Evolutionary conservation across 2,113 vertebrate genomes (phyloP).

Genomic region (Zingel zingel): DNA sequence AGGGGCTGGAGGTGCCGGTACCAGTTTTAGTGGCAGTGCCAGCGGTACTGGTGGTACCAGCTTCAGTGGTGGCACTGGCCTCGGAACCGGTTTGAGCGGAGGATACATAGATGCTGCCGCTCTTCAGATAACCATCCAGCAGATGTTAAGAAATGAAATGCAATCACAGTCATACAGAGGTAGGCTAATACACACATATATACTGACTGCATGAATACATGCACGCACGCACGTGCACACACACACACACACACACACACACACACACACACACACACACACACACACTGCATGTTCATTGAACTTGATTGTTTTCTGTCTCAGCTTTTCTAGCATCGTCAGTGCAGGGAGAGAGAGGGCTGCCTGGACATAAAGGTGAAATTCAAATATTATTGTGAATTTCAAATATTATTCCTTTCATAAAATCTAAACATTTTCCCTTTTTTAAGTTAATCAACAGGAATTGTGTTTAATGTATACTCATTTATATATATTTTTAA

Average conservation of each 20-base stretch:
- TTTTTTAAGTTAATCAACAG: not conserved
- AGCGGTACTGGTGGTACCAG: not conserved
- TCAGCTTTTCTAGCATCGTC: constrained; percentile 79
- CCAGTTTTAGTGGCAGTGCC: not conserved
- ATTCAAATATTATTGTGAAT: constrained; percentile 65
- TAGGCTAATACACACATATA: constrained; percentile 22
- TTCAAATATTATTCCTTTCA: not conserved
- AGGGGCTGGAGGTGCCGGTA: not conserved
- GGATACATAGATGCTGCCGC: constrained; percentile 8
- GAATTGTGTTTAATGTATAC: not conserved
- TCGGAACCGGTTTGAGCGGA: constrained; percentile 18
- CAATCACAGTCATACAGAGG: constrained; percentile 81
- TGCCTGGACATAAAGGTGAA: constrained; percentile 91
- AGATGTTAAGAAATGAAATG: constrained; percentile 75
- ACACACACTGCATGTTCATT: not conserved
- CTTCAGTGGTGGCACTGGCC: not conserved
- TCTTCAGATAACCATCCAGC: constrained; percentile 67
- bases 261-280: not conserved
- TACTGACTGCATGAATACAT: constrained; percentile 13
- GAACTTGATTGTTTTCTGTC: constrained; percentile 25
- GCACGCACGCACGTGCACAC: not conserved
- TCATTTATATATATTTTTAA: not conserved
- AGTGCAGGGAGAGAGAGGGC: constrained; percentile 84
- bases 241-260: not conserved
- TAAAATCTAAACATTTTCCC: not conserved